Evolutionary conservation across 1,140 invertebrate species (phyloP).

Genomic region (Phymorhynchus buccinoides): DNA sequence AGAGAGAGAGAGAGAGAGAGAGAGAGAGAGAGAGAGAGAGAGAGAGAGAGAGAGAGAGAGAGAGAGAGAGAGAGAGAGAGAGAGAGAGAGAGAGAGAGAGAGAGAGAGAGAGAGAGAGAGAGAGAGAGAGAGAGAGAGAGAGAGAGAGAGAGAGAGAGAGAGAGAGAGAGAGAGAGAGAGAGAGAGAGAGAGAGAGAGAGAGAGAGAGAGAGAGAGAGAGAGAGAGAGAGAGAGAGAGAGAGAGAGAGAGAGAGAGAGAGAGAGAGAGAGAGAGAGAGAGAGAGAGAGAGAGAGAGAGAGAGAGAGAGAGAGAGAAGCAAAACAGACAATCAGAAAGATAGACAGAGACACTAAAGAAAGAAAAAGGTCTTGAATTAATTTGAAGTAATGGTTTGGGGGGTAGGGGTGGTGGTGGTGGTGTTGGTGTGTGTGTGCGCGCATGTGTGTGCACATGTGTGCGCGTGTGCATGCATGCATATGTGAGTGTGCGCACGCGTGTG

Average conservation of each 20-base stretch:
- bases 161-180: neutral
- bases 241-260: neutral
- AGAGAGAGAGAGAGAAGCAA: neutral
- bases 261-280: neutral
- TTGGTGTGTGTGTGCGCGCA: too few relatives aligned
- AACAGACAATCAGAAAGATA: neutral
- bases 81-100: neutral
- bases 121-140: constrained; percentile 4
- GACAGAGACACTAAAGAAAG: too few relatives aligned
- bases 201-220: neutral
- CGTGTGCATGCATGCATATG: too few relatives aligned
- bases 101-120: neutral
- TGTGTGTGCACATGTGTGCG: too few relatives aligned
- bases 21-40: neutral
- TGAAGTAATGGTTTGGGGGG: too few relatives aligned
- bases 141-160: too few relatives aligned
- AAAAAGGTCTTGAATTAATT: too few relatives aligned
- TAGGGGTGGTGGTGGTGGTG: too few relatives aligned
- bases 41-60: neutral
- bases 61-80: neutral
- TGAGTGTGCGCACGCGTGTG: too few relatives aligned
- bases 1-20: neutral
- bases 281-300: constrained; percentile 10
- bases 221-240: neutral
- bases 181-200: neutral